These are phyloP conservation scores for Callaeas wilsoni DNA, from an alignment of 2,113 vertebrate species.

Conservation along the genomic window DNA sequence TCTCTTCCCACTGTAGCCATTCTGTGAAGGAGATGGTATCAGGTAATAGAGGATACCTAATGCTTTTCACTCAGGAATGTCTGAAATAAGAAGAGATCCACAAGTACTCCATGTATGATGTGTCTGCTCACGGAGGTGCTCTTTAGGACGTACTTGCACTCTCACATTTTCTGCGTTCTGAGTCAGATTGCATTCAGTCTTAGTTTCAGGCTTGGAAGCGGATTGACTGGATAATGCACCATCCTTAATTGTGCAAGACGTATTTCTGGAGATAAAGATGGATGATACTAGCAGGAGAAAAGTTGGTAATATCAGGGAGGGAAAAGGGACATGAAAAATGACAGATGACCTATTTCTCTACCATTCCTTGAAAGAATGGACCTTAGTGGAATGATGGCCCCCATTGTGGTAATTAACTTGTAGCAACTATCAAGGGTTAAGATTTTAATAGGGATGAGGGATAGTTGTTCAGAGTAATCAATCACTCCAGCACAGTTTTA, in stretches of 20 bases:
- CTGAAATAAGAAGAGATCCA: neutral
- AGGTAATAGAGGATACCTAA: neutral
- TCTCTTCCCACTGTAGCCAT: neutral
- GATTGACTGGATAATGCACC: neutral
- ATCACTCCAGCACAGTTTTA: neutral
- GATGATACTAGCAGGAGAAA: neutral
- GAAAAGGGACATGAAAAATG: neutral
- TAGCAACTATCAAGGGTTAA: neutral
- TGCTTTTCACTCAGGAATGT: neutral
- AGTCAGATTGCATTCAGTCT: neutral
- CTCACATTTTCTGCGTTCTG: neutral
- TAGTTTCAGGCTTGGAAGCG: neutral
- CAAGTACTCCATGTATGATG: neutral
- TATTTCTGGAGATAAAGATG: neutral
- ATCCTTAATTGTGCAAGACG: neutral
- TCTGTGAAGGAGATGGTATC: neutral
- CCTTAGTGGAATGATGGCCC: neutral
- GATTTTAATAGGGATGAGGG: neutral
- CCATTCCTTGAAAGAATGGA: neutral
- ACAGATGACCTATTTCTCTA: neutral
- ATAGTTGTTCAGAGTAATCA: neutral
- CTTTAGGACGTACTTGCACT: neutral
- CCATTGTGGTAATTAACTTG: neutral
- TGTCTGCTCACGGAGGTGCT: neutral
- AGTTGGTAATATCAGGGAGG: neutral